phyloP scores from a whole-genome alignment of 2,797 vertebrate species.

The Periparus ater region DNA sequence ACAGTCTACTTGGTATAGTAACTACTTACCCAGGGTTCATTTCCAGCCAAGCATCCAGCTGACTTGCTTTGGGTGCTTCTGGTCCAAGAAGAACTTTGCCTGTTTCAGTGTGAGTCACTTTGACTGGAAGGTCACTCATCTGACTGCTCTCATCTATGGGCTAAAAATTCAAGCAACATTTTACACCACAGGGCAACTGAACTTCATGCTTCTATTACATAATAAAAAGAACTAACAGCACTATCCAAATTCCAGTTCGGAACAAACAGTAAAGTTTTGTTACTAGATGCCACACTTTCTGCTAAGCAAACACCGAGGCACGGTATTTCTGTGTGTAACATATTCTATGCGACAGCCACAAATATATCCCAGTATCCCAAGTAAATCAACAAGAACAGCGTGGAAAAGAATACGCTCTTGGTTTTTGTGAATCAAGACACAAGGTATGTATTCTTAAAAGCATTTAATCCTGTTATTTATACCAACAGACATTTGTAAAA shows the following conservation, averaged over 20 bases:
- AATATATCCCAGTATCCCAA: neutral
- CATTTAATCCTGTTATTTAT: neutral
- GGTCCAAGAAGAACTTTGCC: conserved; percentile 95
- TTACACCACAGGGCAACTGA: neutral
- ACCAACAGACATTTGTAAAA: neutral
- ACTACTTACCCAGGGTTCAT: conserved; percentile 95
- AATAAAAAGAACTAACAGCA: neutral
- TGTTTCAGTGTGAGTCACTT: conserved; percentile 97
- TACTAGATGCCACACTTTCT: neutral
- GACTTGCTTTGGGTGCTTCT: conserved; percentile 96
- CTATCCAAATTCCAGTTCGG: neutral
- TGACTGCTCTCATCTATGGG: conserved; percentile 98
- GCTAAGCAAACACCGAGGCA: neutral
- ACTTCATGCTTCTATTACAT: neutral
- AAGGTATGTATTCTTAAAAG: neutral
- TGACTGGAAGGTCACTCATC: conserved; percentile 98
- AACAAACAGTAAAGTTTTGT: neutral
- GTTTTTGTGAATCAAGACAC: neutral
- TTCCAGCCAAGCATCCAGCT: conserved; percentile 97
- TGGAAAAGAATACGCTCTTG: neutral
- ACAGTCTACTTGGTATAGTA: neutral
- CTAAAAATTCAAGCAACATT: conserved; percentile 68
- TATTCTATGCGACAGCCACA: neutral
- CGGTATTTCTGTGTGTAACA: neutral
- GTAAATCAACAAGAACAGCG: neutral